Evolutionary conservation across 2,888 invertebrate genomes (phyloP).

Genomic region (Teinopalpus imperialis): DNA sequence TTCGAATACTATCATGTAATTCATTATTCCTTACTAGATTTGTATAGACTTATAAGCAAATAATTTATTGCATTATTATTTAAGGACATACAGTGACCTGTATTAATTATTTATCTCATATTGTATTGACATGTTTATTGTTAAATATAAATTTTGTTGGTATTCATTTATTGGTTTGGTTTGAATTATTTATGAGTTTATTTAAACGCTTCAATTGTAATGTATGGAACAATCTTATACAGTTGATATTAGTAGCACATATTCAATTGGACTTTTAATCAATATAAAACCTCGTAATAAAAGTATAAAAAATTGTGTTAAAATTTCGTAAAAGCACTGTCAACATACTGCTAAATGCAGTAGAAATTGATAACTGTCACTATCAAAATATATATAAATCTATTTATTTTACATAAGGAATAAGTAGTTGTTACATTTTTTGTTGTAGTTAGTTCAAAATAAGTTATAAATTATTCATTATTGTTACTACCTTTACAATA

Average conservation of each 20-base stretch:
- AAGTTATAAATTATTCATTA: not conserved
- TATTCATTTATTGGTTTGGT: conserved; percentile 1
- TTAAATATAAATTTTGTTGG: conserved; percentile 8
- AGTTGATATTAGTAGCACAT: conserved; percentile 2
- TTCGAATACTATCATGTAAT: conserved; percentile 29
- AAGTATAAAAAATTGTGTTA: too few species aligned
- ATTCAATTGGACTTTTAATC: too few species aligned
- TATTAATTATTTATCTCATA: conserved; percentile 35
- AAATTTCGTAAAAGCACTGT: too few species aligned
- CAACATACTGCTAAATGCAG: too few species aligned
- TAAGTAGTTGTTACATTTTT: conserved; percentile 13
- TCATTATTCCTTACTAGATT: conserved; percentile 18
- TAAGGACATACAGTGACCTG: conserved; percentile 27
- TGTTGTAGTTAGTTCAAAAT: conserved; percentile 11
- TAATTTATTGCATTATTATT: conserved; percentile 23
- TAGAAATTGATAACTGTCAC: too few species aligned
- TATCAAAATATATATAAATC: conserved; percentile 4
- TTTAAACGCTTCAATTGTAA: conserved; percentile 24
- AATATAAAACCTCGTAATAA: too few species aligned
- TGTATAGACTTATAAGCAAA: conserved; percentile 19
- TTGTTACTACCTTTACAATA: conserved; percentile 14
- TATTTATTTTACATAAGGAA: conserved; percentile 9
- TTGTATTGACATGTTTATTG: conserved; percentile 28
- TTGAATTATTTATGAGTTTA: too few species aligned
- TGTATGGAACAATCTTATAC: too few species aligned